Evolutionary conservation across 2,113 vertebrate species (phyloP).

Genomic region (Centrocercus urophasianus): DNA sequence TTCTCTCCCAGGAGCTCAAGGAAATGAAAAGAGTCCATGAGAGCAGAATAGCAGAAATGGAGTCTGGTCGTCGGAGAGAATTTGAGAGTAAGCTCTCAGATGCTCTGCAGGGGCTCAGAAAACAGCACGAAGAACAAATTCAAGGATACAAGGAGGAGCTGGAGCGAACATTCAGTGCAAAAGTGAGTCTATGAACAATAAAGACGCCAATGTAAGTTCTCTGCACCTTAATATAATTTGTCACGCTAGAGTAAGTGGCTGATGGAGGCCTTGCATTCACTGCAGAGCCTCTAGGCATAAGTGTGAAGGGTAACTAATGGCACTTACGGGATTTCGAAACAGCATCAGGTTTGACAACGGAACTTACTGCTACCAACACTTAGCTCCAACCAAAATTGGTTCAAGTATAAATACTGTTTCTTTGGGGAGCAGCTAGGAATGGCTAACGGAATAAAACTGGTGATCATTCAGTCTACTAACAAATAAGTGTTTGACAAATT

Average conservation of each 20-base stretch:
- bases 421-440: background rate
- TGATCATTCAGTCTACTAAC: background rate
- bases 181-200: conserved; percentile 68
- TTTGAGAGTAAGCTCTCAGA: conserved; percentile 81
- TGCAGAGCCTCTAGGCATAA: background rate
- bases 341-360: background rate
- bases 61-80: conserved; percentile 75
- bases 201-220: background rate
- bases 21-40: conserved; percentile 79
- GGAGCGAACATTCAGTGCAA: conserved; percentile 78
- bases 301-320: background rate
- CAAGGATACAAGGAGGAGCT: conserved; percentile 84
- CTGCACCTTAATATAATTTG: background rate
- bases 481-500: background rate
- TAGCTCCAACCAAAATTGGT: background rate
- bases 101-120: conserved; percentile 80
- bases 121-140: conserved; percentile 82
- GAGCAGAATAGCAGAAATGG: conserved; percentile 79
- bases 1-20: conserved; percentile 75
- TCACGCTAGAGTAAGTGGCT: background rate
- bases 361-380: background rate
- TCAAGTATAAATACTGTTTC: background rate
- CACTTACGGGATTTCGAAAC: background rate
- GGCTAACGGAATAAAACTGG: background rate
- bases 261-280: background rate